Conservation (phyloP, 2,797 vertebrate genomes). For the Rhinatrema bivittatum region DNA sequence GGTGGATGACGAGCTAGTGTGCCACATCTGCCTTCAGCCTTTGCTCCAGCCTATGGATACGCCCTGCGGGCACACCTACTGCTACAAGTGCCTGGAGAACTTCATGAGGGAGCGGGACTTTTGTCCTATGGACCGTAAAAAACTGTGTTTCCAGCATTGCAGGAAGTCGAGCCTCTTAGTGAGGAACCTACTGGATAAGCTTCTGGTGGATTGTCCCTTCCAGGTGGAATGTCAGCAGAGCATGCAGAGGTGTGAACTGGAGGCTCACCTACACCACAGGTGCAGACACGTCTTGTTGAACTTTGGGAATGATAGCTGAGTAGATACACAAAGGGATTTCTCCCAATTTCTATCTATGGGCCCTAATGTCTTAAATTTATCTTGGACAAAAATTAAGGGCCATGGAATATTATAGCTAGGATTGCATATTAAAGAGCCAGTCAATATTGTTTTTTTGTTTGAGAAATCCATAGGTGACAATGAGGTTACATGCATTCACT, state of each 20-base stretch:
- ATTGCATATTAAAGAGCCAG: too few relatives aligned
- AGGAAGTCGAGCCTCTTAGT: conserved; percentile 83
- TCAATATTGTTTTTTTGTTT: too few relatives aligned
- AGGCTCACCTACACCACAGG: conserved; percentile 88
- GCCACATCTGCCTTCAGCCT: conserved; percentile 89
- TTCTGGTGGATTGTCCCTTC: conserved; percentile 75
- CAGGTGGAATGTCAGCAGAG: conserved; percentile 63
- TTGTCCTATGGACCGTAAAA: conserved; percentile 82
- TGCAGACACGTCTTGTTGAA: conserved; percentile 11
- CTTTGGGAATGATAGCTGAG: too few relatives aligned
- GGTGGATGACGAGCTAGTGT: conserved; percentile 84
- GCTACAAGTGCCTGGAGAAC: conserved; percentile 79
- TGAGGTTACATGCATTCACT: too few relatives aligned
- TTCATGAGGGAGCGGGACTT: conserved; percentile 86
- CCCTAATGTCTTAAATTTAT: too few relatives aligned
- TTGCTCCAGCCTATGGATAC: conserved; percentile 86
- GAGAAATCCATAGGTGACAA: too few relatives aligned
- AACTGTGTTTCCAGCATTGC: conserved; percentile 76
- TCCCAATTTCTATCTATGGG: too few relatives aligned
- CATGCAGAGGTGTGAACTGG: conserved; percentile 85
- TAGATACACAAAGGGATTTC: too few relatives aligned
- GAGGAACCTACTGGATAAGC: conserved; percentile 83
- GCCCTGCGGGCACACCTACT: conserved; percentile 86
- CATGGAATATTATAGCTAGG: too few relatives aligned
- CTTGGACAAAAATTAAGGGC: too few relatives aligned